A percentile compares a stretch with the other conserved stretches of the same genome.
Evolutionary conservation across 2,888 invertebrate species (phyloP).

Genomic region (Balanococcus diminutus): DNA sequence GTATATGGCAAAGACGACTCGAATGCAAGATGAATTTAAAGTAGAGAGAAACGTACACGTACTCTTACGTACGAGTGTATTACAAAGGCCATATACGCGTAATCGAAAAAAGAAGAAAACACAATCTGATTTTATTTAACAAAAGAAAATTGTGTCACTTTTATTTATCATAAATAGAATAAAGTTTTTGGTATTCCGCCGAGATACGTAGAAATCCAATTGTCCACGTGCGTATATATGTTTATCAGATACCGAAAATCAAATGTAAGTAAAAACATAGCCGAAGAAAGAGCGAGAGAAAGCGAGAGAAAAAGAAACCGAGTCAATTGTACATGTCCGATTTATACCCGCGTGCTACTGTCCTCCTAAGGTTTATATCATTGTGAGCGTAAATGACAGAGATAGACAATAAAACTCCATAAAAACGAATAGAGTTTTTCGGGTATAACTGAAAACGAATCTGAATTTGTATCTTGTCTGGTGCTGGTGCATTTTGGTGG

Average conservation of each 20-base stretch:
- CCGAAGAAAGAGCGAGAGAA: neutral
- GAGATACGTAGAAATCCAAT: conserved; percentile 54
- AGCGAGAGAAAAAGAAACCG: conserved; percentile 13
- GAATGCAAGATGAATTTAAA: neutral
- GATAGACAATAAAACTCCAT: conserved; percentile 55
- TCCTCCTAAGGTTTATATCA: conserved; percentile 50
- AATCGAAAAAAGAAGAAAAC: conserved; percentile 27
- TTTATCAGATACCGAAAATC: conserved; percentile 53
- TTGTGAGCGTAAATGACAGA: conserved; percentile 51
- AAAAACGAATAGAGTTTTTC: conserved; percentile 54
- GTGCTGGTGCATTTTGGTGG: conserved; percentile 32
- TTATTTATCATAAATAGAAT: conserved; percentile 56
- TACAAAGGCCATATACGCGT: neutral
- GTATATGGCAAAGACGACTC: neutral
- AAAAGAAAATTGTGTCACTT: conserved; percentile 54
- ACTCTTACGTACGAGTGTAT: neutral
- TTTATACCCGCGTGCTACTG: conserved; percentile 25
- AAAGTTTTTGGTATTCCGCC: conserved; percentile 54
- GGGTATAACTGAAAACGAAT: conserved; percentile 53
- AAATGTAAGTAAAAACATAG: conserved; percentile 32
- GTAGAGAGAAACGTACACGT: neutral
- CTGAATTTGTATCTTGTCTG: conserved; percentile 54
- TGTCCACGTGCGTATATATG: conserved; percentile 55
- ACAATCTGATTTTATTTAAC: conserved; percentile 51
- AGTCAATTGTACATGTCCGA: conserved; percentile 53